Base-by-base conservation (phyloP, 2,797 vertebrate genomes). In the Gastrophryne carolinensis region DNA sequence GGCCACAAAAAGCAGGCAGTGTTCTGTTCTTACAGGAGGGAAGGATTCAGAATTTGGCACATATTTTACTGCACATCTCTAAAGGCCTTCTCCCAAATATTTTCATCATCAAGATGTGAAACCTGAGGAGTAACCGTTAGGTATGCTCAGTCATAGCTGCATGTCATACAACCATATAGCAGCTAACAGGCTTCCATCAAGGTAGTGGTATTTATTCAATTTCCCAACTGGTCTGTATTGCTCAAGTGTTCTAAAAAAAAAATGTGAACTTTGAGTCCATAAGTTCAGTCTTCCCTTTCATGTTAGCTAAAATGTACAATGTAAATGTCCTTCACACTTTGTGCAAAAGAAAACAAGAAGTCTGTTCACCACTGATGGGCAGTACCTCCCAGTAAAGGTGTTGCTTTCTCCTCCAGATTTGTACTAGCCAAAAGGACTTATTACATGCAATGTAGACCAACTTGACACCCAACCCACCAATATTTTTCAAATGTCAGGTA, bases 1-100 rank as follows among this genome's bases (percentile, higher is more conserved):
- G 29, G 26, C 44, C 52, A 47, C 39, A 62, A 27, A 21, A 49
- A 19, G 29, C 29, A 70, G 35, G 37, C 24, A 15, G 11, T 4
- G 23, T 65, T 66, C 39, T 66, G 23, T 65, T 72, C 29, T 72
- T 65, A 66, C 61, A 66, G 62, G 68, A 77, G 44, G 47, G 62
- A 39, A 75, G 53, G 26, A 53, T 66, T 60, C 23, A 60, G 27
- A 75, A 80, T 88, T 86, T 87, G 87, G 89, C 75, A 83, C 67
- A 1, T 71, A 34, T 84, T 82, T n/a, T 83, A 78, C 87, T 83
- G 84, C 71, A 29, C 3, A 32, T 65, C 66, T 53, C 60, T 75
- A 73, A 63, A 81, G 83, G 82, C 78, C 77, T 75, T 82, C 81
- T 75, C 71, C 78, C 56, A 58, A 58, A 12, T 56, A 29, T 41